phyloP scores from a whole-genome alignment of 2,797 vertebrate species.

The Numenius phaeopus region DNA sequence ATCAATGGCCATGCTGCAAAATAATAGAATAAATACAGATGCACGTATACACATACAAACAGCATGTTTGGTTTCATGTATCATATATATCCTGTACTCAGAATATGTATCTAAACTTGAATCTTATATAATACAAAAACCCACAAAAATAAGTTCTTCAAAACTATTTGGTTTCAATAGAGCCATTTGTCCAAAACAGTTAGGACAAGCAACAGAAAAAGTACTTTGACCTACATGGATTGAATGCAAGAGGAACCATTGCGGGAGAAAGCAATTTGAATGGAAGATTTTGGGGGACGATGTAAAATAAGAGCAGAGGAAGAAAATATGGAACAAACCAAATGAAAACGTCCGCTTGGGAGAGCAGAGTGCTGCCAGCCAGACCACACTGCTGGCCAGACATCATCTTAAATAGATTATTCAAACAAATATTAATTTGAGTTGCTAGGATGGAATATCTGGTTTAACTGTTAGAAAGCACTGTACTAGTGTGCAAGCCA shows the following conservation, averaged over 20 bases:
- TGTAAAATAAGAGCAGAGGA: constrained; percentile 49
- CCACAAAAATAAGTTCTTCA: neutral
- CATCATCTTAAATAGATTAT: constrained; percentile 74
- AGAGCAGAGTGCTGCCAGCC: constrained; percentile 56
- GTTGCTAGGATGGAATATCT: constrained; percentile 80
- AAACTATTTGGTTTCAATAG: neutral
- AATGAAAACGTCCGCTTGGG: constrained; percentile 50
- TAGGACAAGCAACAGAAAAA: neutral
- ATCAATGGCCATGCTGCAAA: neutral
- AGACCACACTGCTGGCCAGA: constrained; percentile 78
- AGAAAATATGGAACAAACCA: constrained; percentile 58
- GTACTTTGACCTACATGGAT: neutral
- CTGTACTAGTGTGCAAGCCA: constrained; percentile 43
- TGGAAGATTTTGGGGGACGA: neutral
- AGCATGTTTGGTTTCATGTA: neutral
- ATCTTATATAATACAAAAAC: neutral
- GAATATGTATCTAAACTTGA: neutral
- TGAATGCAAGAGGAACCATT: neutral
- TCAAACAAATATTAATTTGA: constrained; percentile 79
- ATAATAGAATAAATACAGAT: neutral
- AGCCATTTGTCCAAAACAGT: neutral
- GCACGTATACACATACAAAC: neutral
- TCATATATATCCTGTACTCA: neutral
- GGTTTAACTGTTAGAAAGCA: constrained; percentile 69
- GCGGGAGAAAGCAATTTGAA: neutral